These are phyloP conservation scores for Rissa tridactyla DNA, from an alignment of 2,113 vertebrate species.

Conservation along the genomic window DNA sequence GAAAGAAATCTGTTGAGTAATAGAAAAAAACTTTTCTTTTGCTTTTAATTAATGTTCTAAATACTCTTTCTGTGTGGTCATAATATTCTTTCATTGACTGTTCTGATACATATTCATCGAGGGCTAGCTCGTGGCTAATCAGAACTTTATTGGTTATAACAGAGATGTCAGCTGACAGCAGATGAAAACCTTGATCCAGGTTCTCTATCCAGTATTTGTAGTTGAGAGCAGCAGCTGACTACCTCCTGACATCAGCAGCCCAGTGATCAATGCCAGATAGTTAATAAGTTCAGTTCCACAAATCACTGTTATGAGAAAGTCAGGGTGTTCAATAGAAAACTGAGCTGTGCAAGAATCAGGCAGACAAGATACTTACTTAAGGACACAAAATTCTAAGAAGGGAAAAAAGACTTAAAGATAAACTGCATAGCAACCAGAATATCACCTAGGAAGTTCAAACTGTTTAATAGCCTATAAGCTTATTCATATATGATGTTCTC, in stretches of 20 bases:
- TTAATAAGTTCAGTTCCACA: not conserved
- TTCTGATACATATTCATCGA: not conserved
- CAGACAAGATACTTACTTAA: not conserved
- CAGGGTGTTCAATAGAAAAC: not conserved
- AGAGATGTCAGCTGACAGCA: not conserved
- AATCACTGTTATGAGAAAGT: not conserved
- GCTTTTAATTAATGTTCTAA: not conserved
- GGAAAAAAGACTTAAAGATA: not conserved
- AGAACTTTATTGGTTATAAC: not conserved
- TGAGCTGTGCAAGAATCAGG: not conserved
- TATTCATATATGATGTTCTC: not conserved
- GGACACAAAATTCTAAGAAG: not conserved
- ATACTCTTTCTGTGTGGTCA: not conserved
- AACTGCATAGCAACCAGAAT: not conserved
- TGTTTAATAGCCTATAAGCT: not conserved
- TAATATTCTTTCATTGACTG: not conserved
- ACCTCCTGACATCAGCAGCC: not conserved
- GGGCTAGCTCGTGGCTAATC: not conserved
- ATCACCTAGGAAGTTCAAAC: not conserved
- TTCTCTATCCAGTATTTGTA: not conserved
- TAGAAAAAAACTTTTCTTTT: not conserved
- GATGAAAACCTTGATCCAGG: not conserved
- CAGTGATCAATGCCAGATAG: not conserved
- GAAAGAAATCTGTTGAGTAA: not conserved
- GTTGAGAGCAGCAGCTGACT: not conserved